A percentile compares a stretch with the other conserved stretches of the same genome.
Conservation (phyloP, 2,113 vertebrate genomes). For the Phycodurus eques region DNA sequence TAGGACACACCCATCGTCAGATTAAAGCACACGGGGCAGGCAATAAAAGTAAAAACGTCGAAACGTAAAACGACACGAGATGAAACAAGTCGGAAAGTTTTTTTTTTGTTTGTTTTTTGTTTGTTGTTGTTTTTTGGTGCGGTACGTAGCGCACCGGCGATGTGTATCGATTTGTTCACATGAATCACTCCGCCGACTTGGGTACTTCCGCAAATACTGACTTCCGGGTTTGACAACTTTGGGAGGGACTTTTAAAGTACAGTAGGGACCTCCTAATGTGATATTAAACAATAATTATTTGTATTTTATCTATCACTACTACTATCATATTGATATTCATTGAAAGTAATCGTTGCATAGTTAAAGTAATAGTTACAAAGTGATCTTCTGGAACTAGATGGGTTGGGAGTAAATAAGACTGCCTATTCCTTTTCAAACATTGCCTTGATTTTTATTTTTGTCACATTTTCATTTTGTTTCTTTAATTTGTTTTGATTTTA, state of each 20-base stretch:
- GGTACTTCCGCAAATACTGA: slow-evolving; percentile 21
- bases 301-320: neutral
- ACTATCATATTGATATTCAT: neutral
- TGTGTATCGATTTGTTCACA: neutral
- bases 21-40: neutral
- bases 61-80: neutral
- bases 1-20: slow-evolving; percentile 29
- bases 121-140: too few relatives aligned
- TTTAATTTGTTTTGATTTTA: too few relatives aligned
- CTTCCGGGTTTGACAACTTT: slow-evolving; percentile 21
- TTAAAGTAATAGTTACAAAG: neutral
- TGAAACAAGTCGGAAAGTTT: neutral
- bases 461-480: too few relatives aligned
- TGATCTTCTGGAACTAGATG: neutral
- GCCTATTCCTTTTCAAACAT: too few relatives aligned
- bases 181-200: neutral
- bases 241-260: neutral
- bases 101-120: neutral
- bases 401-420: neutral
- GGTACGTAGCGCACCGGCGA: neutral
- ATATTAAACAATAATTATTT: neutral
- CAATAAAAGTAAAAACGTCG: neutral
- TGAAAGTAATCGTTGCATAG: too few relatives aligned
- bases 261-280: neutral
- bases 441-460: too few relatives aligned